Base-by-base conservation (phyloP, 35 echinoderm and acorn worm genomes). In the Nesometra sesokonis region DNA sequence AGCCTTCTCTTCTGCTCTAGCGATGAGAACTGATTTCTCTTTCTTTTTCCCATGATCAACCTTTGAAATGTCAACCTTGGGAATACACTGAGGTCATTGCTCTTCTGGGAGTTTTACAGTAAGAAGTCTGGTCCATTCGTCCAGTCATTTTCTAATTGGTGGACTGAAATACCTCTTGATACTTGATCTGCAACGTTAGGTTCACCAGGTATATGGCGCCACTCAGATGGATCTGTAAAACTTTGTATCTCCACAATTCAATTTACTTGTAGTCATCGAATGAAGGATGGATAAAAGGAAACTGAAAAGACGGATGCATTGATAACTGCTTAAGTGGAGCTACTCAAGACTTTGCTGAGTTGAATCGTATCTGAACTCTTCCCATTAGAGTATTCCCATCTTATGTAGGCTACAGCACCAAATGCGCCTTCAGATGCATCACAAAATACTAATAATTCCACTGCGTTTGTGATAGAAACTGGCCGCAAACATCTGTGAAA, bases 191-290 rank as follows among this genome's bases (percentile, higher is more conserved):
- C 93, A 36, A 82, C 37, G 86, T 91, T 94, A 0, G 9, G 17
- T 77, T 94, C 87, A 32, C 89, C 89, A 37, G 93, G 93, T 40
- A 90, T 52, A 35, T 90, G 57, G 13, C 7, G 27, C 88, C 88
- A 91, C 3, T 84, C 37, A 31, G 86, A 88, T 11, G 87, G 82
- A 32, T 91, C 78, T 30, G 93, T 86, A 11, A 46, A 34, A 33
- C 79, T 91, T 67, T 94, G 89, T 5, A 89, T 91, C 77, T 91
- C 93, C 15, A 82, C 87, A 9, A 94, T 86, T 89, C 93, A 84
- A 94, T 19, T 29, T 32, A 52, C 89, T 90, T 2, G 57, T 29
- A 78, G 57, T 79, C 93, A 77, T 37, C 78, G 79, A 3, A 94
- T 94, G 80, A 88, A 94, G 0, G 82, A 78, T 37, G 91, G 30